Conservation (phyloP, 2,888 invertebrate genomes). For the Apotomis betuletana region DNA sequence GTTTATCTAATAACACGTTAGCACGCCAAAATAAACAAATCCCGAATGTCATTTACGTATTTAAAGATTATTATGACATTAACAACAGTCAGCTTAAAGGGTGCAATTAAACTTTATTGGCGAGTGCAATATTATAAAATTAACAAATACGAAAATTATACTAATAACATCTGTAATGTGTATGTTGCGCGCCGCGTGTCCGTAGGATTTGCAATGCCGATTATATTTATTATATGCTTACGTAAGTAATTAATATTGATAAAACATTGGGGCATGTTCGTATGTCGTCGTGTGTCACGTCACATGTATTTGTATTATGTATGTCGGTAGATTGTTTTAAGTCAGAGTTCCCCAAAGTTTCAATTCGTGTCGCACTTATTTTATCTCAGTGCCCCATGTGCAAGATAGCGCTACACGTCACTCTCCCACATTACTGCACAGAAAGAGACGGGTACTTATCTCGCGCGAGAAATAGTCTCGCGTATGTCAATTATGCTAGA, state of each 20-base stretch:
- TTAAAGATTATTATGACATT: conserved; percentile 28
- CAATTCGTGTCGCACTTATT: too few species aligned
- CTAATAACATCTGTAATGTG: conserved; percentile 44
- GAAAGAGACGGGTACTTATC: too few species aligned
- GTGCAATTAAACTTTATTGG: conserved; percentile 39
- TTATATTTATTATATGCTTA: conserved; percentile 39
- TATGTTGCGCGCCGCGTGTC: conserved; percentile 29
- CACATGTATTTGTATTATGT: not conserved
- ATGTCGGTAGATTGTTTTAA: too few species aligned
- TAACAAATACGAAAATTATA: conserved; percentile 55
- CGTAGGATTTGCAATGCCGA: conserved; percentile 36
- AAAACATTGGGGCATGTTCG: conserved; percentile 17
- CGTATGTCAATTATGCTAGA: too few species aligned
- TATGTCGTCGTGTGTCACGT: conserved; percentile 15
- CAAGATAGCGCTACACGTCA: too few species aligned
- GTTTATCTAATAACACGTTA: not conserved
- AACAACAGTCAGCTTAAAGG: conserved; percentile 34
- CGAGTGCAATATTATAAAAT: conserved; percentile 46
- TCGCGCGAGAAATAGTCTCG: too few species aligned
- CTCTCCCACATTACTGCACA: too few species aligned
- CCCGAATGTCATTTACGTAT: not conserved
- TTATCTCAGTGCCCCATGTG: too few species aligned
- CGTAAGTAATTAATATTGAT: conserved; percentile 36
- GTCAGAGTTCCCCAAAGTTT: too few species aligned
- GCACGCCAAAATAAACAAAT: conserved; percentile 1